Evolutionary conservation across 2,888 invertebrate species (phyloP), one percentile per base, ranked within the genome.

Genomic region (Serripes groenlandicus): DNA sequence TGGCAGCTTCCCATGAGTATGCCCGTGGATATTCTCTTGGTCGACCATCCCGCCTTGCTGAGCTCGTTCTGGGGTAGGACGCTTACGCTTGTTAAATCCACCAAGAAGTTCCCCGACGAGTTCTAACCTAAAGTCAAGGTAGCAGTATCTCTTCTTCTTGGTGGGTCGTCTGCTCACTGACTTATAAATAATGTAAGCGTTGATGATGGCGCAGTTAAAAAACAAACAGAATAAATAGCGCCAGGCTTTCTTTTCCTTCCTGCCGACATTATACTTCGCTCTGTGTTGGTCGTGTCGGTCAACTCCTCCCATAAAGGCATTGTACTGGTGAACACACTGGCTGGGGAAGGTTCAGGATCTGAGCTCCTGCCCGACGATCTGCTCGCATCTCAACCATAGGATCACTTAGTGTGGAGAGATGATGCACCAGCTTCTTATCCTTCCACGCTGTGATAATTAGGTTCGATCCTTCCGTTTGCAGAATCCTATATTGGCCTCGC

Each of bases 391-490:
- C 18, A n/a, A 30, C 23, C 5, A 15, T 26, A 1, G 82, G 84
- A 28, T 86, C 58, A 60, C 84, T 78, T 5, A 82, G 64, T 0
- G 83, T 84, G 3, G 79, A 75, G 7, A 84, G 70, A 37, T 77
- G 75, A 23, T 73, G 64, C 1, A 80, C 75, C 4, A 56, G 54
- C 34, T 49, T 60, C 71, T 71, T 80, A 35, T 80, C 79, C 35
- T 42, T 75, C 79, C 75, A 80, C 18, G 69, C 71, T 60, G 64
- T 42, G 5, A 68, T 75, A 26, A 64, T 75, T 26, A 70, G 54
- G 72, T 78, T 78, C 18, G 80, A 32, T 18, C 58, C 35, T 0
- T 66, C 80, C 23, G 35, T 68, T 71, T 80, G 79, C 18, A 77
- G 30, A 15, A 80, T 56, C 49, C 74, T 80, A 49, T 28, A 75